phyloP scores from a whole-genome alignment of 2,888 invertebrate species.

The Pristionchus entomophagus region DNA sequence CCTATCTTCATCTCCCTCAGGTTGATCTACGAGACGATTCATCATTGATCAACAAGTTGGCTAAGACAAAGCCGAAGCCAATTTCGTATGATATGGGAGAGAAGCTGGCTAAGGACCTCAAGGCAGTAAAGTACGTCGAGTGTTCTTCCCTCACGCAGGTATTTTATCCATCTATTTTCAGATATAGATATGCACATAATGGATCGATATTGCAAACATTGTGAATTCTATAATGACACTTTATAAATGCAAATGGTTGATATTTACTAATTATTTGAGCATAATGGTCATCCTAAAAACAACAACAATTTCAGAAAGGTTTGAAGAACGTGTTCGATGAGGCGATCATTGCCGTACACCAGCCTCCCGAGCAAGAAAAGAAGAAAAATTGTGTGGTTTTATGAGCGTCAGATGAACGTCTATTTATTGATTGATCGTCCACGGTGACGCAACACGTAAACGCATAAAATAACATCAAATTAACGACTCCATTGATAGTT shows the following conservation, averaged over 20 bases:
- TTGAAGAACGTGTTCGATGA: slow-evolving; percentile 99
- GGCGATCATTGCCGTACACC: slow-evolving; percentile 96
- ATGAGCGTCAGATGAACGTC: slow-evolving; percentile 60
- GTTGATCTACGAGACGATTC: slow-evolving; percentile 98
- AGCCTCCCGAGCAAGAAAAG: slow-evolving; percentile 96
- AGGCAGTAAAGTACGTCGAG: slow-evolving; percentile 99
- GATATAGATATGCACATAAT: too few relatives aligned
- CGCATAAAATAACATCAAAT: too few relatives aligned
- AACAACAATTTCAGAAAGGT: slow-evolving; percentile 85
- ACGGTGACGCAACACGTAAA: too few relatives aligned
- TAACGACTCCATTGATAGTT: too few relatives aligned
- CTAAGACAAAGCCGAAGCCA: slow-evolving; percentile 98
- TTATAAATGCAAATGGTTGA: too few relatives aligned
- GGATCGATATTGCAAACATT: too few relatives aligned
- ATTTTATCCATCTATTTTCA: too few relatives aligned
- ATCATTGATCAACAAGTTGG: slow-evolving; percentile 91
- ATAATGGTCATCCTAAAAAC: too few relatives aligned
- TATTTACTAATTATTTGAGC: too few relatives aligned
- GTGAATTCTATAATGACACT: too few relatives aligned
- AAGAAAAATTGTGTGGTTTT: slow-evolving; percentile 79
- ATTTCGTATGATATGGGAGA: slow-evolving; percentile 96
- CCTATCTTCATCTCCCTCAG: slow-evolving; percentile 81
- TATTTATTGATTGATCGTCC: slow-evolving; percentile 18
- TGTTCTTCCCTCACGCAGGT: slow-evolving; percentile 97
- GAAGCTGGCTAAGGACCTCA: slow-evolving; percentile 93